Evolutionary conservation across 2,113 vertebrate genomes (phyloP).

Genomic region (Danionella cerebrum): DNA sequence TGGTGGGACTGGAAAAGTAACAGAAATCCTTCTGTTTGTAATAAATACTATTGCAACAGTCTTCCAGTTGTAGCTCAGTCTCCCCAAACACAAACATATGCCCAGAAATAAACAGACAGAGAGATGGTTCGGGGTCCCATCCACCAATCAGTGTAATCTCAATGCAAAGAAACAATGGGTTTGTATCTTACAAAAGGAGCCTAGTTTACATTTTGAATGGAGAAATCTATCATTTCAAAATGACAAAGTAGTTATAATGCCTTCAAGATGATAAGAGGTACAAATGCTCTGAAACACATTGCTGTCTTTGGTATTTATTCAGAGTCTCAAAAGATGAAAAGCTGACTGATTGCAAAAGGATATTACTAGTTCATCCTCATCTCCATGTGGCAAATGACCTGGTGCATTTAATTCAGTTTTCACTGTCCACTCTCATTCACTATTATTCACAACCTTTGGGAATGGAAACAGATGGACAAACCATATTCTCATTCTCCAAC

Average conservation of each 20-base stretch:
- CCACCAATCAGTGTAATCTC: neutral
- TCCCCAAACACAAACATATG: neutral
- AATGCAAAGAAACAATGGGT: conserved; percentile 4
- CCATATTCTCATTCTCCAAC: too few species aligned
- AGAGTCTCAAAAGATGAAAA: neutral
- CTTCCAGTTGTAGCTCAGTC: neutral
- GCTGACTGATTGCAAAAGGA: neutral
- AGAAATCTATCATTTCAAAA: conserved; percentile 29
- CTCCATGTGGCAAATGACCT: neutral
- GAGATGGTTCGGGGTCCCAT: neutral
- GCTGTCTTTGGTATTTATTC: neutral
- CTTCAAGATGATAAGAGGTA: conserved; percentile 49
- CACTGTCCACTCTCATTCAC: neutral
- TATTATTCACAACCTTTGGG: too few species aligned
- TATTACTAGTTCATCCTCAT: neutral
- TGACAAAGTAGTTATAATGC: conserved; percentile 44
- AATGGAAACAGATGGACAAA: neutral
- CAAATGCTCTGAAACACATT: conserved; percentile 11
- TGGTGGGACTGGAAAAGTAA: neutral
- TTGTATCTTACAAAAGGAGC: neutral
- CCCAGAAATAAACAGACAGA: neutral
- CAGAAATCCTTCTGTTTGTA: conserved; percentile 10
- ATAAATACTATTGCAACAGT: conserved; percentile 8
- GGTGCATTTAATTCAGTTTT: neutral
- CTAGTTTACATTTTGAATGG: neutral